These are phyloP conservation scores for Enteromius mattozi DNA, from an alignment of 2,797 vertebrate species.

Conservation along the genomic window DNA sequence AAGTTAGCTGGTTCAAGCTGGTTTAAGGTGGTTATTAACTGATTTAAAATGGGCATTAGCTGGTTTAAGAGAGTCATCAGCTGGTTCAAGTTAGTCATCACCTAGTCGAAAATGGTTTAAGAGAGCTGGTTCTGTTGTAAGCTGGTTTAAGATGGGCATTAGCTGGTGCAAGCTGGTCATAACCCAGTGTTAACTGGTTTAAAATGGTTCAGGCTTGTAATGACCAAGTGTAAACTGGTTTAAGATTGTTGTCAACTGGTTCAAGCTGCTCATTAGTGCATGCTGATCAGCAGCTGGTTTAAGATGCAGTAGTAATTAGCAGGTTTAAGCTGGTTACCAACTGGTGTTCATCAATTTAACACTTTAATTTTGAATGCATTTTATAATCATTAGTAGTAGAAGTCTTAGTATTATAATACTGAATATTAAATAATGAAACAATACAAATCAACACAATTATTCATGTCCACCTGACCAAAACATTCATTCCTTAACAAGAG, in stretches of 20 bases:
- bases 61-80: background rate
- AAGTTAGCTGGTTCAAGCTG: background rate
- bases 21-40: background rate
- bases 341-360: background rate
- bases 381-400: background rate
- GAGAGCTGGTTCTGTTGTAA: background rate
- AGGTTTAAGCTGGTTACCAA: background rate
- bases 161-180: background rate
- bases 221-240: background rate
- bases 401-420: background rate
- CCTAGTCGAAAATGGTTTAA: background rate
- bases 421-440: background rate
- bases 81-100: background rate
- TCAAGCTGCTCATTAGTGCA: background rate
- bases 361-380: background rate
- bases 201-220: background rate
- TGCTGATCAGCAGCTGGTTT: background rate
- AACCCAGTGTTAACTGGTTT: background rate
- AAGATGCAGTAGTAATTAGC: background rate
- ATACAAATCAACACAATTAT: background rate
- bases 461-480: background rate
- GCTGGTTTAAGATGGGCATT: background rate
- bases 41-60: background rate
- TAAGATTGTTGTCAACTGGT: background rate
- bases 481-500: background rate